phyloP scores from a whole-genome alignment of 2,888 invertebrate genomes.

The Dryocosmus kuriphilus region DNA sequence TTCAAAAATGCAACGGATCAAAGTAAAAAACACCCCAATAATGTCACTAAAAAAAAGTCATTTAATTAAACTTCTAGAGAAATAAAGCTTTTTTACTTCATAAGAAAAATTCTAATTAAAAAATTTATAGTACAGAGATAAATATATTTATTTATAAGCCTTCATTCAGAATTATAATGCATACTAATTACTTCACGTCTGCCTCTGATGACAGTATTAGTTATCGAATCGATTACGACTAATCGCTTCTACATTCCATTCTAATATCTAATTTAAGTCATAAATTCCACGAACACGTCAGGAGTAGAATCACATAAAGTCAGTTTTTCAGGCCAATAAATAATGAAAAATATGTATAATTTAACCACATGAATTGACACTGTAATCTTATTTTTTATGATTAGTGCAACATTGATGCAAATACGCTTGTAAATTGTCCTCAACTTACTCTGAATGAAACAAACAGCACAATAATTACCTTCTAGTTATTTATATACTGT shows the following conservation, averaged over 20 bases:
- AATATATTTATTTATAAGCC: no score
- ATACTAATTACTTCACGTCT: no score
- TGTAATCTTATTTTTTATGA: not conserved
- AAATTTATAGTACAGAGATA: no score
- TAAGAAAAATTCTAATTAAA: no score
- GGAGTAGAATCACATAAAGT: not conserved
- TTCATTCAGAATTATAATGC: no score
- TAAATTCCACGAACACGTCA: not conserved
- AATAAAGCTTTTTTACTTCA: no score
- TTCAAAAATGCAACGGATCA: no score
- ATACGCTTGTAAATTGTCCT: conserved; percentile 21
- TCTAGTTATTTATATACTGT: not conserved
- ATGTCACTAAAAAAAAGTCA: no score
- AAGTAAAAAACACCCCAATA: no score
- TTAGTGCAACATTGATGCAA: not conserved
- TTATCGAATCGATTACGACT: not conserved
- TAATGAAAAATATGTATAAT: not conserved
- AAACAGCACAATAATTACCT: conserved; percentile 3
- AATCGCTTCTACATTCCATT: not conserved
- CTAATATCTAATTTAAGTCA: not conserved
- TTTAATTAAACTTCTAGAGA: no score
- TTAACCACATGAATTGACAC: not conserved
- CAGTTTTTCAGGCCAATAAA: not conserved
- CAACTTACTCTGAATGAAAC: not conserved
- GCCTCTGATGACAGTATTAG: not conserved